Evolutionary conservation across 2,797 vertebrate species (phyloP).

Genomic region (Macroramphosus scolopax): DNA sequence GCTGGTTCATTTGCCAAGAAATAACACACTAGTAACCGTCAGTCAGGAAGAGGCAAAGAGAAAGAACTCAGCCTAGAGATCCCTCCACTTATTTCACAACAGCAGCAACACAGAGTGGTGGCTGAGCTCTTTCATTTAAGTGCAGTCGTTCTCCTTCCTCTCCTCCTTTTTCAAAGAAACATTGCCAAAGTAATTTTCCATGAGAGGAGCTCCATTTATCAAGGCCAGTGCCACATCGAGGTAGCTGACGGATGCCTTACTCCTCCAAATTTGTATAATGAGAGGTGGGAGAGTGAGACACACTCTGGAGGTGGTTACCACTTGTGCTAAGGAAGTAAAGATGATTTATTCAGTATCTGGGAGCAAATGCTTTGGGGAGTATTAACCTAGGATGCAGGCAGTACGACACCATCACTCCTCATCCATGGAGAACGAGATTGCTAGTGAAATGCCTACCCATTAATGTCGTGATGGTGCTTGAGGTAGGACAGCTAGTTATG

Average conservation of each 20-base stretch:
- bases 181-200: slow-evolving; percentile 73
- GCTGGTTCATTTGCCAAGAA: no score
- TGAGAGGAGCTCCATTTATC: slow-evolving; percentile 74
- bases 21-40: slow-evolving; percentile 68
- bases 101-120: slow-evolving; percentile 46
- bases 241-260: slow-evolving; percentile 68
- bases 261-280: slow-evolving; percentile 71
- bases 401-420: slow-evolving; percentile 48
- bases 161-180: slow-evolving; percentile 56
- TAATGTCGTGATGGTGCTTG: slow-evolving; percentile 30
- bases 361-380: slow-evolving; percentile 59
- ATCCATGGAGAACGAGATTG: slow-evolving; percentile 35
- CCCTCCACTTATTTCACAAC: slow-evolving; percentile 51
- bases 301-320: slow-evolving; percentile 61
- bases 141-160: slow-evolving; percentile 44
- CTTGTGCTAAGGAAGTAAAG: slow-evolving; percentile 56
- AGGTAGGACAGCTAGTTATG: slow-evolving; percentile 7
- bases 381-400: slow-evolving; percentile 57
- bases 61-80: slow-evolving; percentile 54
- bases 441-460: slow-evolving; percentile 41
- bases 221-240: slow-evolving; percentile 64
- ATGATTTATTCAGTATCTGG: slow-evolving; percentile 70
- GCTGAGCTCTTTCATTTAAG: slow-evolving; percentile 62
- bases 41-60: slow-evolving; percentile 45
- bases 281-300: slow-evolving; percentile 66